Base-by-base conservation (phyloP, 35 echinoderm and acorn worm species). In the Amphiura filiformis region DNA sequence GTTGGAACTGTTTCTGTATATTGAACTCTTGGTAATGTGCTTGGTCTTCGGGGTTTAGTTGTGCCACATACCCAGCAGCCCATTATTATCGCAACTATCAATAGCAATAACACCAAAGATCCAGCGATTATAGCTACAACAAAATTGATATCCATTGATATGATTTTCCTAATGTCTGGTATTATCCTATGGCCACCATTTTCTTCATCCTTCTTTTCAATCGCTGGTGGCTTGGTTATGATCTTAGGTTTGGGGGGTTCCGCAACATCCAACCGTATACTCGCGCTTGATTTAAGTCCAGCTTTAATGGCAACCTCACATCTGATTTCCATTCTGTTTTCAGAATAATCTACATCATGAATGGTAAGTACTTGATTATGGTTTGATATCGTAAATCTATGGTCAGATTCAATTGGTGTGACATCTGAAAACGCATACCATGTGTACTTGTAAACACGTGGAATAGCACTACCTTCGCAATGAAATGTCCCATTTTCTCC, bases 401-500 rank as follows among this genome's bases (percentile, higher is more conserved):
- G 39, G 18, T 80, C 76, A 56, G 77, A 32, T 30, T 70, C 61
- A 70, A 70, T 23, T 5, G 61, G 61, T 37, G 75, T 87, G n/a
- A 89, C 82, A 0, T 41, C 38, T 32, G 61, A 41, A 20, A 92
- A 61, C 13, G 88, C 87, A 57, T 33, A 92, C 94, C 94, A 96
- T 13, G 47, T 89, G 31, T 92, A 89, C 22, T 56, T 78, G 31
- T 75, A 22, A 20, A 96, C 82, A 9, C 77, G 78, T 23, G 94
- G 91, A 17, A 96, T 96, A 34, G 94, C 94, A 32, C 86, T 86
- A 2, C 86, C 94, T 61, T 96, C 94, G 76, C 94, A 96, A 15
- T 96, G 94, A 20, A 92, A 96, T 0, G 90, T 96, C 13, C 86
- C 90, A 40, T 96, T 96, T 31, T 85, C 85, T 32, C 94, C 94